phyloP scores from a whole-genome alignment of 2,797 vertebrate species.

The Acanthis flammea region DNA sequence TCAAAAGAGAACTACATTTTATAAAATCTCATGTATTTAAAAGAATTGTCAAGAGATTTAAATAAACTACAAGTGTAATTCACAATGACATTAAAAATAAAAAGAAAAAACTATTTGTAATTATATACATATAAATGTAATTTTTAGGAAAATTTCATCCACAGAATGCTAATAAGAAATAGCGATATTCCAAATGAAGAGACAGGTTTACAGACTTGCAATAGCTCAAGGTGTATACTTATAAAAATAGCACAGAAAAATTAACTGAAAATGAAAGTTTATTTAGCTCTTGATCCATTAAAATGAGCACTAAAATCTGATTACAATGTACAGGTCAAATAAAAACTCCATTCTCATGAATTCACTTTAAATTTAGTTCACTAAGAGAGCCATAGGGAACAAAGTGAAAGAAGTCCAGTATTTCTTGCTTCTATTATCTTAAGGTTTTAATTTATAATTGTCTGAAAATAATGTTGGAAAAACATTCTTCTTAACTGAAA shows the following conservation, averaged over 20 bases:
- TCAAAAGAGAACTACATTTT: not conserved
- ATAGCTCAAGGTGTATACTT: not conserved
- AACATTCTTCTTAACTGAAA: not conserved
- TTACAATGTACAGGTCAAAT: not conserved
- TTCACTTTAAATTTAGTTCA: not conserved
- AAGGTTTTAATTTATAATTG: not conserved
- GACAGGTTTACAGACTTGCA: not conserved
- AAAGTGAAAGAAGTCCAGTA: not conserved
- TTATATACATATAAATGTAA: not conserved
- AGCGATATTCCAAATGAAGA: not conserved
- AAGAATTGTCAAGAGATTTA: not conserved
- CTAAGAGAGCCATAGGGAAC: not conserved
- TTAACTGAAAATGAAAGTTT: not conserved
- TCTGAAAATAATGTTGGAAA: not conserved
- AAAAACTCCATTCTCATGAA: not conserved
- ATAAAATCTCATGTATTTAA: rapidly evolving
- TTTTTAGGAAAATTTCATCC: not conserved
- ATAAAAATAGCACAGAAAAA: not conserved
- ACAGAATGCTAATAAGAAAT: not conserved
- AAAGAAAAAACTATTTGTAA: not conserved
- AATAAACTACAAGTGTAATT: not conserved
- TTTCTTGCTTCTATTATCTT: not conserved
- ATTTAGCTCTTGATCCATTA: not conserved
- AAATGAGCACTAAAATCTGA: not conserved
- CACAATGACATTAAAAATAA: not conserved